Conservation (phyloP, 2,888 invertebrate genomes). For the Hemaris fuciformis region DNA sequence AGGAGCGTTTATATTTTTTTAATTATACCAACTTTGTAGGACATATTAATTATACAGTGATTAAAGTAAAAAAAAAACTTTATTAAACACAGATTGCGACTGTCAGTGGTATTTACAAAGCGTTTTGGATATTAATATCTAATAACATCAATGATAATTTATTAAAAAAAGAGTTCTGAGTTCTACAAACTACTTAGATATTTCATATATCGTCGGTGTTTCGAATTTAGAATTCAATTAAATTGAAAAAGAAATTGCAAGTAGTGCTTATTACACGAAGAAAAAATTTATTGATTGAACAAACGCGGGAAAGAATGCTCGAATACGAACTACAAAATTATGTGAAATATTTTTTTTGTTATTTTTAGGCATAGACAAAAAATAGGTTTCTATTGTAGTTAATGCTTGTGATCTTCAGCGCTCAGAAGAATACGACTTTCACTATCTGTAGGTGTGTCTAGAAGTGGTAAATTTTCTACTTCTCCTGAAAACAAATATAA, state of each 20-base stretch:
- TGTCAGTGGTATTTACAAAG: constrained; percentile 8
- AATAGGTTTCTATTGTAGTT: constrained; percentile 16
- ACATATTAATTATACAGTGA: constrained; percentile 24
- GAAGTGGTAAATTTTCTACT: constrained; percentile 67
- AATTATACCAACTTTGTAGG: constrained; percentile 21
- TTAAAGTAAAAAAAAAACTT: constrained; percentile 11
- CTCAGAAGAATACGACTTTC: constrained; percentile 67
- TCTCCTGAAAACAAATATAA: constrained; percentile 57
- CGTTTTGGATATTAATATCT: background rate
- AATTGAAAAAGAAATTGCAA: too few relatives aligned
- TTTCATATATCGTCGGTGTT: background rate
- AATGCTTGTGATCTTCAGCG: constrained; percentile 52
- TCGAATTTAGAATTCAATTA: background rate
- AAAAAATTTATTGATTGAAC: too few relatives aligned
- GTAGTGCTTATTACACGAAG: too few relatives aligned
- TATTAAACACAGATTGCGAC: background rate
- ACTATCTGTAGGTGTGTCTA: constrained; percentile 63
- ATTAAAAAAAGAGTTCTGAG: background rate
- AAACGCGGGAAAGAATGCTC: background rate
- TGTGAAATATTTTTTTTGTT: too few relatives aligned
- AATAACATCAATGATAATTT: background rate
- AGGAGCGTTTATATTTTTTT: constrained; percentile 27
- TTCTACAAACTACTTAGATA: background rate
- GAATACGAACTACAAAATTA: background rate
- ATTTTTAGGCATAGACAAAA: constrained; percentile 5